Evolutionary conservation across 2,113 vertebrate species (phyloP).

Genomic region (Apeltes quadracus): DNA sequence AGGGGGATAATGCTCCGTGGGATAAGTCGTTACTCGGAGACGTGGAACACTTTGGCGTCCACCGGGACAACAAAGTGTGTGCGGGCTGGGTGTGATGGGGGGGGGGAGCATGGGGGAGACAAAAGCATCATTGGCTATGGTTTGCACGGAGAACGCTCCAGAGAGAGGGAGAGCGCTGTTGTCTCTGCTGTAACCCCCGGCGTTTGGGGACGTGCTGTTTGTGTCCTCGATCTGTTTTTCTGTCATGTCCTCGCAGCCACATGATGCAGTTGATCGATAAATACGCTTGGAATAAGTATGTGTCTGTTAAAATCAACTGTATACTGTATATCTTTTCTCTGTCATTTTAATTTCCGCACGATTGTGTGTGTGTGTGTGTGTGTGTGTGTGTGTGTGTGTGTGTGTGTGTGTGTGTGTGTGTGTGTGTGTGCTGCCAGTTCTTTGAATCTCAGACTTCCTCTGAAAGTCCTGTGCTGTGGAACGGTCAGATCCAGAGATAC

Average conservation of each 20-base stretch:
- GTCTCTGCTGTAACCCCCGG: slow-evolving; percentile 7
- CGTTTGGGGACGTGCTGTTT: slow-evolving; percentile 40
- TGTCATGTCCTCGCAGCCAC: not conserved
- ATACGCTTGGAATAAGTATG: not conserved
- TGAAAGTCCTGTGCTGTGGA: not conserved
- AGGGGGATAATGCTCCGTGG: slow-evolving; percentile 64
- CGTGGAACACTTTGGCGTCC: slow-evolving; percentile 75
- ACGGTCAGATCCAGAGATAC: not conserved
- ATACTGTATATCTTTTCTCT: not conserved
- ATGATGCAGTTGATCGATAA: not conserved
- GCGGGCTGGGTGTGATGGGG: slow-evolving; percentile 28
- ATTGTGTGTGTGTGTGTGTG: not conserved
- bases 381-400: not conserved
- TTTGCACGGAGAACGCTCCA: slow-evolving; percentile 37
- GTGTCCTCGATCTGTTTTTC: slow-evolving; percentile 30
- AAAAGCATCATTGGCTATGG: slow-evolving; percentile 35
- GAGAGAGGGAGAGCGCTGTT: slow-evolving; percentile 16
- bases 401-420: not conserved
- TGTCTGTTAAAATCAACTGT: not conserved
- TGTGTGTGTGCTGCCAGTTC: not conserved
- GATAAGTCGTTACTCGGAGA: slow-evolving; percentile 81
- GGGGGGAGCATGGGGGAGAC: slow-evolving; percentile 7
- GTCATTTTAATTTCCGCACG: not conserved
- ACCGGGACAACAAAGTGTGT: slow-evolving; percentile 57
- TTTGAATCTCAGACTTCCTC: slow-evolving; percentile 1